phyloP scores from a whole-genome alignment of 2,888 invertebrate species.

The Phrixothrix hirtus region DNA sequence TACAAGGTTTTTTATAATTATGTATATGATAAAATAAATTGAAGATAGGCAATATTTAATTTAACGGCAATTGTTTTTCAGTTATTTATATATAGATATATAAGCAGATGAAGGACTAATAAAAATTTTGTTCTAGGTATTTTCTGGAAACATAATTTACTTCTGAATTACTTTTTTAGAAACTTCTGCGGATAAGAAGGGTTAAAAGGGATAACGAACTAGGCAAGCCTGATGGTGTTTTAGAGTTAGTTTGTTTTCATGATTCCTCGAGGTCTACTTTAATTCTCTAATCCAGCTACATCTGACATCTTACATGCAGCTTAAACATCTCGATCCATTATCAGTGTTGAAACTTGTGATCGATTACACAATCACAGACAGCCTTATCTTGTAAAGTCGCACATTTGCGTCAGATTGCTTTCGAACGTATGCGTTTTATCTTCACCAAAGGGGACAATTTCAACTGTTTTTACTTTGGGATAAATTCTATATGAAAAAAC shows the following conservation, averaged over 20 bases:
- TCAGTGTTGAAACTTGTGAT: conserved; percentile 47
- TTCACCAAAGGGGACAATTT: conserved; percentile 33
- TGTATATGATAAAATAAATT: no score
- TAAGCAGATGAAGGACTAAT: no score
- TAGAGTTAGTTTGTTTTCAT: conserved; percentile 34
- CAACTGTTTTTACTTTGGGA: conserved; percentile 46
- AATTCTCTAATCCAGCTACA: conserved; percentile 45
- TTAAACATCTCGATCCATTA: conserved; percentile 47
- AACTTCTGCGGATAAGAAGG: conserved; percentile 24
- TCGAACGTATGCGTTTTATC: conserved; percentile 43
- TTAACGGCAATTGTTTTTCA: neutral
- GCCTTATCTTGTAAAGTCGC: conserved; percentile 43
- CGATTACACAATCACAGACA: conserved; percentile 47
- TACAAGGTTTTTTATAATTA: no score
- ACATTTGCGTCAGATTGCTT: conserved; percentile 39
- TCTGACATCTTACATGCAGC: conserved; percentile 47
- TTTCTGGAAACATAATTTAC: conserved; percentile 19
- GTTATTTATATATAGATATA: conserved; percentile 1
- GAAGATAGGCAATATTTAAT: no score
- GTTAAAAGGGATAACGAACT: conserved; percentile 17
- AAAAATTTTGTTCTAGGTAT: no score
- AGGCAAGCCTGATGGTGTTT: conserved; percentile 22
- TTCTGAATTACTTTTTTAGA: conserved; percentile 16
- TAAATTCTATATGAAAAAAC: conserved; percentile 45
- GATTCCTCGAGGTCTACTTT: conserved; percentile 37